phyloP scores from a whole-genome alignment of 2,113 vertebrate species.

The Chloropsis hardwickii region DNA sequence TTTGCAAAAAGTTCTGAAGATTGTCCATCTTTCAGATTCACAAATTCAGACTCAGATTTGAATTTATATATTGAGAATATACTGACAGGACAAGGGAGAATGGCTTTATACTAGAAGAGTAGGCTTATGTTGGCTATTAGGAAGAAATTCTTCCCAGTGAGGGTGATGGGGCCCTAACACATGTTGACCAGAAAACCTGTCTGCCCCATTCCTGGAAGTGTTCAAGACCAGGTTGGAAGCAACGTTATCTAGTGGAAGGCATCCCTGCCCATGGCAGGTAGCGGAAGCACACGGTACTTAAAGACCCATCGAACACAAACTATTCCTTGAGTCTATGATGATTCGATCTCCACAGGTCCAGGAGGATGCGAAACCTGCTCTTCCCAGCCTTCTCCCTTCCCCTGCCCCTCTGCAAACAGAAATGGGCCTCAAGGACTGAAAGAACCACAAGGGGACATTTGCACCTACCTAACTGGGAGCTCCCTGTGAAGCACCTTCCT shows the following conservation, averaged over 20 bases:
- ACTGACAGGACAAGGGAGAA: background rate
- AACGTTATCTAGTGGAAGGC: background rate
- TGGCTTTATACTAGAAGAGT: background rate
- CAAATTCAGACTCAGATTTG: background rate
- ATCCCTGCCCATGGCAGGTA: too few relatives aligned
- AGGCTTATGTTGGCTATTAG: background rate
- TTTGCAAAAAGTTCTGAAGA: background rate
- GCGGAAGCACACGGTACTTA: accelerated
- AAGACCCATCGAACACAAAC: background rate
- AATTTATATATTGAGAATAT: background rate
- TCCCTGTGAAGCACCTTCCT: background rate
- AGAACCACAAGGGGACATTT: background rate
- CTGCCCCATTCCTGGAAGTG: background rate
- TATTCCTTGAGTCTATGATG: background rate
- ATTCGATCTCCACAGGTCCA: background rate
- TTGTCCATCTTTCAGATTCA: background rate
- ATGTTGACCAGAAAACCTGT: background rate
- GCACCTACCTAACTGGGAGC: too few relatives aligned
- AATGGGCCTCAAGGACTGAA: accelerated
- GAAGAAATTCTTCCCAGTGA: background rate
- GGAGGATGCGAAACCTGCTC: background rate
- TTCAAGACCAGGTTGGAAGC: background rate
- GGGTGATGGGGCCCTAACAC: background rate
- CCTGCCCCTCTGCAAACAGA: background rate
- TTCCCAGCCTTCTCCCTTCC: background rate